phyloP scores from a whole-genome alignment of 1,140 invertebrate species.

The Heliothis subflexa region DNA sequence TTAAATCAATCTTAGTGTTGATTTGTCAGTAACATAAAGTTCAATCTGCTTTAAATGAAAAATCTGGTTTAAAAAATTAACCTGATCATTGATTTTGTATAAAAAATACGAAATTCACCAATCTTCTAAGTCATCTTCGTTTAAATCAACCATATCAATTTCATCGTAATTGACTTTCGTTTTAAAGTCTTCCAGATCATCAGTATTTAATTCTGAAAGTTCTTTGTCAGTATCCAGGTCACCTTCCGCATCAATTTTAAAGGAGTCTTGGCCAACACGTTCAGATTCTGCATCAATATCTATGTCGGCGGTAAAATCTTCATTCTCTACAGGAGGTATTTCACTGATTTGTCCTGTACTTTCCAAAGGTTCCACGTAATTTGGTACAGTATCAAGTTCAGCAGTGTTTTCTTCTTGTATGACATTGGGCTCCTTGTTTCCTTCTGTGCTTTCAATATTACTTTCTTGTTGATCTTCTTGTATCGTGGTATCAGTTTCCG shows the following conservation, averaged over 20 bases:
- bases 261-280: background rate
- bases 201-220: background rate
- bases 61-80: too few relatives aligned
- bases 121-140: slow-evolving; percentile 47
- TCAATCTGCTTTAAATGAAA: too few relatives aligned
- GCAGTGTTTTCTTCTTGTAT: background rate
- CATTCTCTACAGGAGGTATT: background rate
- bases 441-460: background rate
- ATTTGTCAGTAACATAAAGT: too few relatives aligned
- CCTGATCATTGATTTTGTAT: too few relatives aligned
- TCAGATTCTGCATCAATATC: background rate
- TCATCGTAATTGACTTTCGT: background rate
- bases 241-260: background rate
- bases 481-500: background rate
- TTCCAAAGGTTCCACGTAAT: too few relatives aligned
- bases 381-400: too few relatives aligned
- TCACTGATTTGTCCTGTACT: background rate
- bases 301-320: background rate
- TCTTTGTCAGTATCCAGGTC: background rate
- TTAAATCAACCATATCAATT: slow-evolving; percentile 22
- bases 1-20: too few relatives aligned
- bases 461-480: too few relatives aligned
- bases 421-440: background rate
- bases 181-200: background rate
- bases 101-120: slow-evolving; percentile 9